Conservation (phyloP, 2,797 vertebrate genomes). For the Enteromius thamalakanensis region DNA sequence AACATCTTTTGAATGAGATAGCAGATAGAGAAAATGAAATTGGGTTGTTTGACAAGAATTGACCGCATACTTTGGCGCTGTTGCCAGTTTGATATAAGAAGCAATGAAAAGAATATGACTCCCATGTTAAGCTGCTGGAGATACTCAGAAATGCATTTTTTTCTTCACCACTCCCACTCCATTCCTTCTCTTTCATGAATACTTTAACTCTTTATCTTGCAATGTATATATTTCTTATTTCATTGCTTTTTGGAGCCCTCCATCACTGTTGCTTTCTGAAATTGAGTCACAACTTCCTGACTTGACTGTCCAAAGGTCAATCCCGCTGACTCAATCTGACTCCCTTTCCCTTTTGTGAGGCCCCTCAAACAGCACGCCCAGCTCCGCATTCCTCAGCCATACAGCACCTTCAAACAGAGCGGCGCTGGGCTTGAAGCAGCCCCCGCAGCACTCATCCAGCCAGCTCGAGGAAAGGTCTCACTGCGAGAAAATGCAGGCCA, state of each 20-base stretch:
- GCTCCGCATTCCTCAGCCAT: conserved; percentile 74
- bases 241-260: conserved; percentile 53
- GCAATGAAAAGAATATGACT: conserved; percentile 25
- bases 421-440: conserved; percentile 51
- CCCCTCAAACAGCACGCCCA: conserved; percentile 73
- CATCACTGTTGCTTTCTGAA: conserved; percentile 67
- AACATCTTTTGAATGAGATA: conserved; percentile 28
- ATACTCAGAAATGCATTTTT: conserved; percentile 34
- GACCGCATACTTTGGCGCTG: conserved; percentile 1
- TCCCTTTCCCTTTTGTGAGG: conserved; percentile 69
- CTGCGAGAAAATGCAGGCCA: conserved; percentile 60
- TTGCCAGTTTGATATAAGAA: conserved; percentile 16
- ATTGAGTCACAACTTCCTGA: conserved; percentile 81
- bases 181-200: conserved; percentile 23
- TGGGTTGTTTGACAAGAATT: conserved; percentile 5
- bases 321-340: conserved; percentile 48
- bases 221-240: conserved; percentile 35
- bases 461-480: conserved; percentile 62
- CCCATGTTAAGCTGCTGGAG: conserved; percentile 21
- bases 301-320: conserved; percentile 74
- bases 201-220: conserved; percentile 25
- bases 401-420: conserved; percentile 73
- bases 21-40: not conserved
- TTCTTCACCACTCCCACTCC: conserved; percentile 2
- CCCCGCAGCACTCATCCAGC: conserved; percentile 63